Evolutionary conservation across 2,888 invertebrate species (phyloP).

Genomic region (Therioaphis trifolii): DNA sequence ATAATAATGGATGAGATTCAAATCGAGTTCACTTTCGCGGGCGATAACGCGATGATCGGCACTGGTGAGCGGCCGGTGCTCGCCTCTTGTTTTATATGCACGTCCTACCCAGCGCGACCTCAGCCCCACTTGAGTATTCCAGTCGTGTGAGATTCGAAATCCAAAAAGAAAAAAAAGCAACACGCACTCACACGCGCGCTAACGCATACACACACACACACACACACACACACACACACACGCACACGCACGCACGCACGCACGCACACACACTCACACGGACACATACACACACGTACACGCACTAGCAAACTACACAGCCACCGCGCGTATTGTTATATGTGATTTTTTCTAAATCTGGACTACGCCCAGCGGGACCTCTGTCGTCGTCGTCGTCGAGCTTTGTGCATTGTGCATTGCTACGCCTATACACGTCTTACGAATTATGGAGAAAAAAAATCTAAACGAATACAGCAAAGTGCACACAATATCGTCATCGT

Average conservation of each 20-base stretch:
- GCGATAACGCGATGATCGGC: constrained; percentile 50
- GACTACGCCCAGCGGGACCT: constrained; percentile 60
- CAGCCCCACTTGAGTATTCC: constrained; percentile 62
- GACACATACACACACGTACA: not conserved
- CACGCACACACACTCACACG: not conserved
- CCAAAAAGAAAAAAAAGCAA: constrained; percentile 30
- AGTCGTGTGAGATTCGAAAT: constrained; percentile 56
- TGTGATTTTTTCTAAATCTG: constrained; percentile 58
- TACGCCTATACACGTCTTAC: not conserved
- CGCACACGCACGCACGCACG: not conserved
- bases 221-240: not conserved
- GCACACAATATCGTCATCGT: not conserved
- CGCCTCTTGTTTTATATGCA: constrained; percentile 59
- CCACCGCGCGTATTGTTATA: constrained; percentile 51
- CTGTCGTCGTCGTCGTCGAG: not conserved
- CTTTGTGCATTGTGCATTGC: constrained; percentile 16
- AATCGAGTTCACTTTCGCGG: constrained; percentile 57
- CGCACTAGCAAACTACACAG: not conserved
- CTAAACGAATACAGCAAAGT: constrained; percentile 6
- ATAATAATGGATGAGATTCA: constrained; percentile 7
- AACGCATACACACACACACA: not conserved
- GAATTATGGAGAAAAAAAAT: not conserved
- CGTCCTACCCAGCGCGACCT: constrained; percentile 43
- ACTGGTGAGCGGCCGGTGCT: constrained; percentile 62
- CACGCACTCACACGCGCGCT: too few relatives aligned